Evolutionary conservation across 2,113 vertebrate genomes (phyloP).

Genomic region (Amphiprion ocellaris): DNA sequence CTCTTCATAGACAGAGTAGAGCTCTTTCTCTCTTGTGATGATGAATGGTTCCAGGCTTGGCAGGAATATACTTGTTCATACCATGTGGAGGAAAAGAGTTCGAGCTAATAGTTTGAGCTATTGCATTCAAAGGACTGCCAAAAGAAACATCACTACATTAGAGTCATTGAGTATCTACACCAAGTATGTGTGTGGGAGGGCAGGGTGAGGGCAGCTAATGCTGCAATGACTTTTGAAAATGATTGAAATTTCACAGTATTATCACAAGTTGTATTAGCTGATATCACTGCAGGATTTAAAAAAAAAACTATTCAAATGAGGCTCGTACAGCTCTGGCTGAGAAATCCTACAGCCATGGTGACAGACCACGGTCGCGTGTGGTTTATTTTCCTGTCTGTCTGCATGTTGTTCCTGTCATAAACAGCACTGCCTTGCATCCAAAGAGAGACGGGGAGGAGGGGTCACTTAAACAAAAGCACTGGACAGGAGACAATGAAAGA

Average conservation of each 20-base stretch:
- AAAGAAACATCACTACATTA: constrained; percentile 49
- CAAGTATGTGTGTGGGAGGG: constrained; percentile 2
- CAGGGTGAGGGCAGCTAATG: constrained; percentile 16
- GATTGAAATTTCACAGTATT: constrained; percentile 4
- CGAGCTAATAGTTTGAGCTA: constrained; percentile 50
- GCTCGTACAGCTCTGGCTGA: background rate
- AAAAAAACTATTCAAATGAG: background rate
- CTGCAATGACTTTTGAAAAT: constrained; percentile 16
- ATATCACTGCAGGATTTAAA: background rate
- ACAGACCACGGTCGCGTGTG: constrained; percentile 34
- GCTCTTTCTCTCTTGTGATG: constrained; percentile 54
- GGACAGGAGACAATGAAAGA: constrained; percentile 62
- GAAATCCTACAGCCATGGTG: constrained; percentile 23
- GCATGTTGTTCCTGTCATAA: constrained; percentile 69
- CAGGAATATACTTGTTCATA: constrained; percentile 49
- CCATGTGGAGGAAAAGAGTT: constrained; percentile 25
- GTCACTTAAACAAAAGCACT: constrained; percentile 77
- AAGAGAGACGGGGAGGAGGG: constrained; percentile 21
- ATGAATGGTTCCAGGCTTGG: constrained; percentile 64
- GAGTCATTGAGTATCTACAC: constrained; percentile 3
- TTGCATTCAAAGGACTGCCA: constrained; percentile 41
- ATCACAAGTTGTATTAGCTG: constrained; percentile 7
- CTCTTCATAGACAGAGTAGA: constrained; percentile 57
- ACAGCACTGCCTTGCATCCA: constrained; percentile 74
- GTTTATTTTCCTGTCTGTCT: constrained; percentile 52